Evolutionary conservation across 2,888 invertebrate genomes (phyloP), one percentile per base, ranked within the genome.

Genomic region (Piscicola geometra): DNA sequence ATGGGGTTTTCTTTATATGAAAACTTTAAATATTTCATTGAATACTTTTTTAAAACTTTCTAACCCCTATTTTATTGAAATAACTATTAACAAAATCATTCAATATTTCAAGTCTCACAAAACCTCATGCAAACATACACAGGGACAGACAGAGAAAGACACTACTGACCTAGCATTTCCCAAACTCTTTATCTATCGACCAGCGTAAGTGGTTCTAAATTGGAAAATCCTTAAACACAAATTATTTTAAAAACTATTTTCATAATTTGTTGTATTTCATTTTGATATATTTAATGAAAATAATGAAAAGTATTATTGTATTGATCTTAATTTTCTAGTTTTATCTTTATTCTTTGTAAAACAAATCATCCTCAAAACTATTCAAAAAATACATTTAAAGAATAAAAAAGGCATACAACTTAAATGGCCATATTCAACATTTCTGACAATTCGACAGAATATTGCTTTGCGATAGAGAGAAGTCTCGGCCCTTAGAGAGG

Each of bases 61-160:
- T 30, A 32, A 1, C 0, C 15, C 28, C 2, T 9, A 72, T 28
- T 9, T 15, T 18, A 25, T 18, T 15, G 9, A 47, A 47, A 18
- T 9, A 36, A 47, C 50, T 47, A 12, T 50, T 71, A 71, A n/a
- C 18, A 32, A 71, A 18, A 30, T 30, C 15, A n/a, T n/a, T n/a
- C n/a, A n/a, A n/a, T n/a, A n/a, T n/a, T n/a, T n/a, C n/a, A n/a
- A n/a, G n/a, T n/a, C 30, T 41, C 18, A n/a, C 25, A 47, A 47
- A 21, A 2, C 2, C 47, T 15, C 25, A 71, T 25, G 5, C n/a
- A 47, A 68, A 30, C 35, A 30, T 12, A 41, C 80, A 30, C 79
- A 86, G 85, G 86, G 85, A n/a, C 81, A 84, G 78, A 82, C 83
- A 25, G 86, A 86, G 79, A 83, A 84, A 74, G 83, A 83, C 30